phyloP scores from a whole-genome alignment of 2,797 vertebrate genomes.

The Pantherophis vulpinus region DNA sequence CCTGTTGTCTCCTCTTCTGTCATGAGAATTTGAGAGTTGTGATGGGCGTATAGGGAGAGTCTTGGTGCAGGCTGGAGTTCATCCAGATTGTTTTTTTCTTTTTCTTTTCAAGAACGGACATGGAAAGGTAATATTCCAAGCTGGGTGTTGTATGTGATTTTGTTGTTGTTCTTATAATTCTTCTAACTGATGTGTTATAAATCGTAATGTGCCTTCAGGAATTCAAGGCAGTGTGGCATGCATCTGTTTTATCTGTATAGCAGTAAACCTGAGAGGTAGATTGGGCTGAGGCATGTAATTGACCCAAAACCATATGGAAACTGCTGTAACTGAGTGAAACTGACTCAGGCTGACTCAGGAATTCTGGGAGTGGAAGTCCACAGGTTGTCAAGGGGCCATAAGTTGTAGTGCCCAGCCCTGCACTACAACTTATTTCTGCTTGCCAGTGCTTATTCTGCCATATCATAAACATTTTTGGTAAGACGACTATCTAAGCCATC shows the following conservation, averaged over 20 bases:
- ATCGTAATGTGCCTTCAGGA: background rate
- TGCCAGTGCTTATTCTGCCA: background rate
- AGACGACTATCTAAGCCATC: background rate
- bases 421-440: background rate
- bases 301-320: background rate
- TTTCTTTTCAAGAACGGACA: background rate
- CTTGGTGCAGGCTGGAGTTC: background rate
- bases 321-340: background rate
- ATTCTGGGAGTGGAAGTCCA: background rate
- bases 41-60: background rate
- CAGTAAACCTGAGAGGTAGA: background rate
- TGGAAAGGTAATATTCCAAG: background rate
- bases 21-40: background rate
- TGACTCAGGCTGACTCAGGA: background rate
- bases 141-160: background rate
- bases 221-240: background rate
- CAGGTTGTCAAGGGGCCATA: background rate
- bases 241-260: background rate
- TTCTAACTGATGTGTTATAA: background rate
- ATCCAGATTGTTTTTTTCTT: background rate
- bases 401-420: background rate
- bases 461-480: background rate
- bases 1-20: background rate
- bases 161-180: background rate
- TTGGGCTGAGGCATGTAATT: background rate